Percentiles rank a stretch among this genome's conserved stretches.
Evolutionary conservation across 2,888 invertebrate genomes (phyloP).

Genomic region (Apantesis nais): DNA sequence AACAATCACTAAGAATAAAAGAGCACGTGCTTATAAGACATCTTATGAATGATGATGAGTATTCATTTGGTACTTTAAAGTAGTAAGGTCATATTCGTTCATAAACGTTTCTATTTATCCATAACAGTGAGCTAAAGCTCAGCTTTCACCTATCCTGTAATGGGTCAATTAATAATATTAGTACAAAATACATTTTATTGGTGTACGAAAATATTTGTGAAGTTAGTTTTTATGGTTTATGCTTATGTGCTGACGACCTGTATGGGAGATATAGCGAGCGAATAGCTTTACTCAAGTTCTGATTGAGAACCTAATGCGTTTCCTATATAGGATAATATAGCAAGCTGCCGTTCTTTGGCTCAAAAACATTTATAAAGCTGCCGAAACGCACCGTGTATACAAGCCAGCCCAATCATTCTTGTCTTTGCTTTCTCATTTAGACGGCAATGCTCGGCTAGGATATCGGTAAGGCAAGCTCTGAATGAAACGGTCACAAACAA

Average conservation of each 20-base stretch:
- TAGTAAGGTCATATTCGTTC: background rate
- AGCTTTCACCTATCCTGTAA: background rate
- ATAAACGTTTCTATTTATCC: background rate
- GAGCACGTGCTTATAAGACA: background rate
- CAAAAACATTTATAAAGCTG: slow-evolving; percentile 81
- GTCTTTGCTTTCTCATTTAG: slow-evolving; percentile 79
- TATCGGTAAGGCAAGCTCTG: slow-evolving; percentile 64
- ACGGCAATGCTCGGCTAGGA: slow-evolving; percentile 55
- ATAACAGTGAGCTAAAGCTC: background rate
- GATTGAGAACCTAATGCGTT: slow-evolving; percentile 74
- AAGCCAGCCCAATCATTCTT: slow-evolving; percentile 54
- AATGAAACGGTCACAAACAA: slow-evolving; percentile 41
- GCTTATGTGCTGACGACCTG: slow-evolving; percentile 41
- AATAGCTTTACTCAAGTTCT: slow-evolving; percentile 72
- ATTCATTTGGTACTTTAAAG: background rate
- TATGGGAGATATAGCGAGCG: slow-evolving; percentile 61
- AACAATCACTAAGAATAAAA: background rate
- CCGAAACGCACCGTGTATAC: slow-evolving; percentile 77
- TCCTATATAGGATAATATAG: slow-evolving; percentile 83
- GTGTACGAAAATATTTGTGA: background rate
- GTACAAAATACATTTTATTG: background rate
- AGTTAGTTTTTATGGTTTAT: background rate
- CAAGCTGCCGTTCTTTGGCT: slow-evolving; percentile 63
- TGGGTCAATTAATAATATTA: background rate
- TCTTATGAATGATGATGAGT: background rate